A percentile compares a stretch with the other conserved stretches of the same genome.
Evolutionary conservation across 2,113 vertebrate species (phyloP).

Genomic region (Burhinus bistriatus): DNA sequence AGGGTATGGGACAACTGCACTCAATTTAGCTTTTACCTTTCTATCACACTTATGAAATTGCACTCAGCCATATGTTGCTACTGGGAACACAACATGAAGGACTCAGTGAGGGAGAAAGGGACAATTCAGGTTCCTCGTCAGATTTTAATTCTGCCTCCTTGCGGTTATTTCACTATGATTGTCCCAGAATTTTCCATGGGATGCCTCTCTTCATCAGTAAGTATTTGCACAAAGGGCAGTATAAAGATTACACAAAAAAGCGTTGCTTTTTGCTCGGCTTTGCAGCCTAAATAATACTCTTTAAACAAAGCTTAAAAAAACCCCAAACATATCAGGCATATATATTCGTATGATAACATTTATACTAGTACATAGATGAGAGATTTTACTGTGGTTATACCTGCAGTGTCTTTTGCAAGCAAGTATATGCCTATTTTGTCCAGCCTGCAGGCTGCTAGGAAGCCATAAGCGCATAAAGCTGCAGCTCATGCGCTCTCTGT

Average conservation of each 20-base stretch:
- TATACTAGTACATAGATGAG: not conserved
- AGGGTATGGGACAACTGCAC: not conserved
- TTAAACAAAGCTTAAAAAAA: not conserved
- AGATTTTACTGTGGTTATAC: not conserved
- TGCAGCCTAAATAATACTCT: not conserved
- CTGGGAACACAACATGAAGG: not conserved
- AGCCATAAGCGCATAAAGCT: not conserved
- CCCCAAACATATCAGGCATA: not conserved
- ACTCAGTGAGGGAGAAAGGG: not conserved
- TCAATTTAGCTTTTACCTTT: not conserved
- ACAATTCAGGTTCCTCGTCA: not conserved
- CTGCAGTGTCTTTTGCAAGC: not conserved
- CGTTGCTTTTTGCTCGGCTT: not conserved
- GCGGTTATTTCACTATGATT: not conserved
- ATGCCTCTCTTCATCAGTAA: not conserved
- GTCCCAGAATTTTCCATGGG: not conserved
- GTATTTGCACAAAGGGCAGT: not conserved
- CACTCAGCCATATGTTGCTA: not conserved
- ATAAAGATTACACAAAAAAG: not conserved
- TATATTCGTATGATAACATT: not conserved
- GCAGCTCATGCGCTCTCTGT: not conserved
- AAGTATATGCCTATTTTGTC: not conserved
- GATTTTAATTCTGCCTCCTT: not conserved
- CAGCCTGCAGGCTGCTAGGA: not conserved
- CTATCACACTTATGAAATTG: not conserved